Percentiles rank a stretch among this genome's conserved stretches.
Conservation (phyloP, 2,888 invertebrate genomes). For the Coelogynopora nodosa region DNA sequence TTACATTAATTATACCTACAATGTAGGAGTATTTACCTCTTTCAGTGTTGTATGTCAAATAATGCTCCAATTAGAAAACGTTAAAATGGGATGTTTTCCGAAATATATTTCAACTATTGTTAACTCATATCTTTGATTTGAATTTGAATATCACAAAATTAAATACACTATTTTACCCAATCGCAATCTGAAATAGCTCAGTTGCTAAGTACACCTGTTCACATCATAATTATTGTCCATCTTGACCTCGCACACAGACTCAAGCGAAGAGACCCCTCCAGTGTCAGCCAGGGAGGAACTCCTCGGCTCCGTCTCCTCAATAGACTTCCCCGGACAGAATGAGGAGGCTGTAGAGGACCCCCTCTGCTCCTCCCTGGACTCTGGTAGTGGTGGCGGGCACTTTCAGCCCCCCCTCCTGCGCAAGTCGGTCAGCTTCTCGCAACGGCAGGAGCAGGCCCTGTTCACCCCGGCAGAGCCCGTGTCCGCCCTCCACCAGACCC, state of each 20-base stretch:
- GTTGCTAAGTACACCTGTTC: too few species aligned
- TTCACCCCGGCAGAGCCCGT: constrained; percentile 2
- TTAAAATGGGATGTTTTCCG: too few species aligned
- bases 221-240: too few species aligned
- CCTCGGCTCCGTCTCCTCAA: background rate
- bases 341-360: background rate
- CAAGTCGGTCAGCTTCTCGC: constrained; percentile 17
- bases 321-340: background rate
- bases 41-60: too few species aligned
- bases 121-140: too few species aligned
- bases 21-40: too few species aligned
- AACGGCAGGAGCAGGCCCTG: background rate
- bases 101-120: too few species aligned
- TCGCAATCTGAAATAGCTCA: too few species aligned
- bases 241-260: background rate
- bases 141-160: too few species aligned
- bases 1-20: too few species aligned
- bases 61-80: too few species aligned
- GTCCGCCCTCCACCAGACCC: constrained; percentile 8
- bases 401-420: background rate
- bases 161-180: too few species aligned
- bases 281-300: background rate
- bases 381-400: background rate
- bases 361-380: background rate
- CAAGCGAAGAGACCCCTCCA: background rate